Evolutionary conservation across 2,888 invertebrate species (phyloP), one percentile per base, ranked within the genome.

Genomic region (Venusia cambrica): DNA sequence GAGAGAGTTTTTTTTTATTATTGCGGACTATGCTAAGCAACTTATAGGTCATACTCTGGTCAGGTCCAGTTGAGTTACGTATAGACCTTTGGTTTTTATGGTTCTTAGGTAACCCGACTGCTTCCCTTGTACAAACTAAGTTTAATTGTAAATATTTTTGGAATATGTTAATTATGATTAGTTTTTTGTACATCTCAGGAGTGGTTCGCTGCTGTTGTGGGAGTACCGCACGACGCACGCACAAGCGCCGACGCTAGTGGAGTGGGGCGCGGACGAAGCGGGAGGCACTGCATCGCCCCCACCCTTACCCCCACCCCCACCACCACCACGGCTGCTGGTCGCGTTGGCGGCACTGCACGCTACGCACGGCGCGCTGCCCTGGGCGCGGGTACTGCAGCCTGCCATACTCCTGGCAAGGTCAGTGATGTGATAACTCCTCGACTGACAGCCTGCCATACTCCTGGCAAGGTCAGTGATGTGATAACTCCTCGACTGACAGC

Each of bases 141-240:
- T n/a, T n/a, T n/a, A n/a, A n/a, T n/a, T n/a, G n/a, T n/a, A n/a
- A n/a, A n/a, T n/a, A n/a, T n/a, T n/a, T n/a, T n/a, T n/a, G n/a
- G n/a, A n/a, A n/a, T n/a, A n/a, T n/a, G n/a, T n/a, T n/a, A n/a
- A n/a, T n/a, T n/a, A n/a, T n/a, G n/a, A n/a, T n/a, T n/a, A n/a
- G n/a, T n/a, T n/a, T n/a, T n/a, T n/a, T n/a, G 7, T 3, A 18
- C 16, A 33, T 38, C 1, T n/a, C 72, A 95, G 95, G 45, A 93
- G 92, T 52, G 94, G 94, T 1, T 89, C 92, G 27, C 73, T 94
- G 63, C 65, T 94, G 57, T 88, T 93, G 57, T 92, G 94, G 79
- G 91, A 92, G 70, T 94, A 93, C 67, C 84, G 89, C 4, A 40
- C 87, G 76, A 41, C 59, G 56, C 66, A 76, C 68, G 50, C 52